Base-by-base conservation (phyloP, 2,888 invertebrate genomes). In the Patella pellucida region DNA sequence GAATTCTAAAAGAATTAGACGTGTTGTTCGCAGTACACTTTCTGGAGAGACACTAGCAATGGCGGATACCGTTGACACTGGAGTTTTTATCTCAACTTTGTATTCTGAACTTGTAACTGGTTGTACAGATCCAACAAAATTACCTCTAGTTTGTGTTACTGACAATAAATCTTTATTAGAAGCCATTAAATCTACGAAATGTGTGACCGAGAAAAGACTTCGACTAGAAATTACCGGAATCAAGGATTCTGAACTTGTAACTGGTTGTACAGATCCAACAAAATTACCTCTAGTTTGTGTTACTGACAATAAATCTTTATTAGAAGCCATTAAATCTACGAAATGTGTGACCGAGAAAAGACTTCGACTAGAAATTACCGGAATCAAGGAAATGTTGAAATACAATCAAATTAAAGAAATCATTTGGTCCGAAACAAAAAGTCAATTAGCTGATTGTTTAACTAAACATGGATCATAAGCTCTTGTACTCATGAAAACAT, bases 21-120 rank as follows among this genome's bases (percentile, higher is more conserved):
- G 71, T 51, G 71, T 71, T 9, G 71, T 71, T 5, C 23, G 71
- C 23, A 71, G 71, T 71, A 71, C 71, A 41, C 50, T 71, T 7
- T 41, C 71, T 71, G 71, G 71, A 12, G 71, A 71, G 19, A 71
- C 71, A 4, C 50, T 71, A 16, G 71, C 71, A 9, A 71, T 71
- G 71, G 71, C 71, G 16, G 71, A 71, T 71, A 50, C 31, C 4
- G 50, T 71, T 41, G 71, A 71, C 15, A 51, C 31, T 41, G 71
- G 71, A 14, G n/a, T 71, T 12, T 71, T 71, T n/a, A 27, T 71
- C 16, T 41, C 71, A 14, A 71, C 71, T n/a, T 50, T 71, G 1
- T 71, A 51, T 51, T 27, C 51, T 51, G 71, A 71, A 16, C 14
- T 71, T 19, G 23, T 27, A 19, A 69, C 19, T 69, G 69, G 71